These are phyloP conservation scores for Drosophila ironensis DNA, from an alignment of 1,140 invertebrate genomes.

Conservation along the genomic window DNA sequence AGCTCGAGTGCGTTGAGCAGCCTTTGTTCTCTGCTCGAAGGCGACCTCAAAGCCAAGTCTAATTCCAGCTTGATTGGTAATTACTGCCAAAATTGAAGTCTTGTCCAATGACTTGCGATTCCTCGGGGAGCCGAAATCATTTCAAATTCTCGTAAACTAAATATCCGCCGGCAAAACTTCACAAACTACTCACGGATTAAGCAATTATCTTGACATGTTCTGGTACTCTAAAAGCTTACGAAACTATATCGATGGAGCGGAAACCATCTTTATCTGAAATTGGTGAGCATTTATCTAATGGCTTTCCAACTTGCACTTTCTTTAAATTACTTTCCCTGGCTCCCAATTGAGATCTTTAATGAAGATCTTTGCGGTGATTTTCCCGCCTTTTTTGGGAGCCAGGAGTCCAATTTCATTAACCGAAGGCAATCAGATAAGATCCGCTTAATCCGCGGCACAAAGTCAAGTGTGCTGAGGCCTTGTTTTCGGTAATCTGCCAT, in stretches of 20 bases:
- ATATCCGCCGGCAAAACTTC: conserved; percentile 19
- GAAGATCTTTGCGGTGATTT: conserved; percentile 8
- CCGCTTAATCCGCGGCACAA: conserved; percentile 4
- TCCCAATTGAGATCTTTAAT: conserved; percentile 1
- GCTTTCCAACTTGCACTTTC: neutral
- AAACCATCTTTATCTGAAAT: conserved; percentile 12
- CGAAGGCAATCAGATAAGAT: conserved; percentile 31
- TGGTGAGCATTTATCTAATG: neutral
- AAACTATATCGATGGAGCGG: conserved; percentile 2
- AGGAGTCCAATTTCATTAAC: conserved; percentile 24
- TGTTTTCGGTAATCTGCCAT: conserved; percentile 46
- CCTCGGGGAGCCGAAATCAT: neutral
- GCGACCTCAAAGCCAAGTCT: conserved; percentile 22
- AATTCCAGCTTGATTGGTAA: conserved; percentile 40
- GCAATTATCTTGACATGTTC: neutral
- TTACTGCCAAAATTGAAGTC: conserved; percentile 31
- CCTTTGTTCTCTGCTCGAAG: conserved; percentile 25
- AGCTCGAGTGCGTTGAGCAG: conserved; percentile 24
- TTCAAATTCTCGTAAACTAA: conserved; percentile 17
- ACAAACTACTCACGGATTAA: conserved; percentile 15
- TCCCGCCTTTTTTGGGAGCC: neutral
- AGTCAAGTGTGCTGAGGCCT: conserved; percentile 33
- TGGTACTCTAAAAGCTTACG: neutral
- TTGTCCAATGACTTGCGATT: conserved; percentile 52
- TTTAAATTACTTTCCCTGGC: conserved; percentile 15